phyloP scores from a whole-genome alignment of 2,797 vertebrate genomes.

The Lithobates pipiens region DNA sequence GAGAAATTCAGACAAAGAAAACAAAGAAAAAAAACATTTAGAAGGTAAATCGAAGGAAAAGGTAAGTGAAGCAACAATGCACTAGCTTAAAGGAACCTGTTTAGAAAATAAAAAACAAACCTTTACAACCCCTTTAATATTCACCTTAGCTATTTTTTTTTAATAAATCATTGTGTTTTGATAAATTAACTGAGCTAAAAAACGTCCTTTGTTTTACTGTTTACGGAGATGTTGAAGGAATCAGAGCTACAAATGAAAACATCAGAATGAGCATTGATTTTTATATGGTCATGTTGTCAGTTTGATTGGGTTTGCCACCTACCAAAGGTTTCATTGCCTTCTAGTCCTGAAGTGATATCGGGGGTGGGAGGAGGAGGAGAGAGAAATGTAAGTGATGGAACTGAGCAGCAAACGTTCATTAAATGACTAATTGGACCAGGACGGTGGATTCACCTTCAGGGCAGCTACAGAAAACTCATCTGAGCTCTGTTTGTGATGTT shows the following conservation, averaged over 20 bases:
- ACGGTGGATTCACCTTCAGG: slow-evolving; percentile 62
- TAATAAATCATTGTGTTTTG: too few species aligned
- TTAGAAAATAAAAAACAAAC: too few species aligned
- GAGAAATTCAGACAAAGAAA: too few species aligned
- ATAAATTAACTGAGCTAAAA: too few species aligned
- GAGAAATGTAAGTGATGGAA: slow-evolving; percentile 60
- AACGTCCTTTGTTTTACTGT: neutral
- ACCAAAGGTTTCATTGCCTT: slow-evolving; percentile 61
- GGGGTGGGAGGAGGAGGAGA: slow-evolving; percentile 36
- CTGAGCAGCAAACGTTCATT: slow-evolving; percentile 66
- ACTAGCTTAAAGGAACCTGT: too few species aligned
- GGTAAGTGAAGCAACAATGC: too few species aligned
- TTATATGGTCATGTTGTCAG: slow-evolving; percentile 62
- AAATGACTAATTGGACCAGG: slow-evolving; percentile 66
- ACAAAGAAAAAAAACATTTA: too few species aligned
- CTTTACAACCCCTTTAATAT: too few species aligned
- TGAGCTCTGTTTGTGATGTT: slow-evolving; percentile 53
- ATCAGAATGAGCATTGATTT: slow-evolving; percentile 70
- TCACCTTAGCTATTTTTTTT: too few species aligned
- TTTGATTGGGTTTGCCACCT: slow-evolving; percentile 72
- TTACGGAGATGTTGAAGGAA: slow-evolving; percentile 66
- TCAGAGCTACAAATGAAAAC: slow-evolving; percentile 74
- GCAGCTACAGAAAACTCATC: slow-evolving; percentile 66
- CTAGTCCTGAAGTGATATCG: slow-evolving; percentile 51
- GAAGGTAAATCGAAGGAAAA: too few species aligned